Evolutionary conservation across 2,888 invertebrate species (phyloP), one percentile per base, ranked within the genome.

Genomic region (Malacosoma neustria): DNA sequence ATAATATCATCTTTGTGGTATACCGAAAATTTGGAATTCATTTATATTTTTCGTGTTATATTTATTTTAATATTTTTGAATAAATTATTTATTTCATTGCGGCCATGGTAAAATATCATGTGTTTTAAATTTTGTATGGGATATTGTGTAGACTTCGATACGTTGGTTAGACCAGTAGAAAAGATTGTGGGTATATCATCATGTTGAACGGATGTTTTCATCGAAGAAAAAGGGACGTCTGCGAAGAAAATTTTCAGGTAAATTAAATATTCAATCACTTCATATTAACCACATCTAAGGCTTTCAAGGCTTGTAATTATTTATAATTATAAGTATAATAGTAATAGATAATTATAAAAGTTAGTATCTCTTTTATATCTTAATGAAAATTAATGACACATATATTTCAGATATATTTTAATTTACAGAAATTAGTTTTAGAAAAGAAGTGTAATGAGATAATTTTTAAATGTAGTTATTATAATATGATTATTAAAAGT

Each of bases 151-250:
- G 55, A 58, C 54, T 48, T 57, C 47, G 58, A 44, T 60, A 62
- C 60, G 57, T 71, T 69, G 58, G 65, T 69, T 67, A 69, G 68
- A 62, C 61, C 68, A 51, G 57, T 49, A 51, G 52, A 61, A 53
- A 49, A 52, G 61, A 58, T 60, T 45, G 47, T 57, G 51, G 67
- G 57, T 64, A 62, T 64, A 57, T 61, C 79, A 81, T 70, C 75
- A 85, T 85, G 85, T 77, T 84, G 74, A 77, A 72, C 84, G 85
- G 73, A 85, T 85, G 85, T 73, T 82, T 64, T 64, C 73, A 72
- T 61, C 72, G 72, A 64, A 64, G 71, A 56, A 65, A 63, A 72
- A 59, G 64, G 62, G 62, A 66, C 58, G 61, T 67, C 64, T 62
- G 60, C 54, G 57, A 53, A 71, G 62, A 64, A 57, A 64, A 54